Evolutionary conservation across 2,888 invertebrate species (phyloP).

Genomic region (Dynastes tityus): DNA sequence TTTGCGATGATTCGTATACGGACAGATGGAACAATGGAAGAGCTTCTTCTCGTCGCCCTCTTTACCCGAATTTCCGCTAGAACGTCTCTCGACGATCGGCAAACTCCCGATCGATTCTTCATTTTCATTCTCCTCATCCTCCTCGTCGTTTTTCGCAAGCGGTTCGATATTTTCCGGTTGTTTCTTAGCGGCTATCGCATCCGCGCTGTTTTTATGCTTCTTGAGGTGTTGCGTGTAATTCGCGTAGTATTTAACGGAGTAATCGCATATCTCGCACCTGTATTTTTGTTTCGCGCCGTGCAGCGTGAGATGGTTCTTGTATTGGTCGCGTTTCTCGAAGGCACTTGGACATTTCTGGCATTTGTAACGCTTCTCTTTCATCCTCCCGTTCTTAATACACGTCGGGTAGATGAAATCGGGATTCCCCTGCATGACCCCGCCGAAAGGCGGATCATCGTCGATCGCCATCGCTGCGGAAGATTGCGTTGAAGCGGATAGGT

Average conservation of each 20-base stretch:
- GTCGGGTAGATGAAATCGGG: conserved; percentile 85
- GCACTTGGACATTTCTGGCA: conserved; percentile 91
- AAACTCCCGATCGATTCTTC: conserved; percentile 32
- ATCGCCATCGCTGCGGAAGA: conserved; percentile 72
- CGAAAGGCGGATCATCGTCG: conserved; percentile 79
- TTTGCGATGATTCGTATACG: conserved; percentile 82
- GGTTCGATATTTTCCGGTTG: conserved; percentile 65
- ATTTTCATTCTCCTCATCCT: conserved; percentile 61
- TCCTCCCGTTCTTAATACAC: conserved; percentile 81
- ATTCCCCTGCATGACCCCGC: conserved; percentile 81
- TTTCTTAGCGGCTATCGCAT: conserved; percentile 76
- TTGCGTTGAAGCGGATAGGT: not conserved
- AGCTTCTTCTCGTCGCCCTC: conserved; percentile 73
- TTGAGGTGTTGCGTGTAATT: conserved; percentile 88
- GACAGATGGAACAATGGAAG: conserved; percentile 84
- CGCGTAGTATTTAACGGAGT: conserved; percentile 90
- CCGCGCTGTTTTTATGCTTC: conserved; percentile 83
- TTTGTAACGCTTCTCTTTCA: conserved; percentile 85
- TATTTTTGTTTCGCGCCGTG: conserved; percentile 90
- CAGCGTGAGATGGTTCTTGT: conserved; percentile 85
- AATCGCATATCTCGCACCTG: conserved; percentile 88
- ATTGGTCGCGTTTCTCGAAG: conserved; percentile 89
- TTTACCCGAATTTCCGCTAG: conserved; percentile 60
- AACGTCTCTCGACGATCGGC: conserved; percentile 37
- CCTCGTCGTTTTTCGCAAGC: conserved; percentile 62